phyloP scores from a whole-genome alignment of 2,113 vertebrate species.

The Cavia porcellus region DNA sequence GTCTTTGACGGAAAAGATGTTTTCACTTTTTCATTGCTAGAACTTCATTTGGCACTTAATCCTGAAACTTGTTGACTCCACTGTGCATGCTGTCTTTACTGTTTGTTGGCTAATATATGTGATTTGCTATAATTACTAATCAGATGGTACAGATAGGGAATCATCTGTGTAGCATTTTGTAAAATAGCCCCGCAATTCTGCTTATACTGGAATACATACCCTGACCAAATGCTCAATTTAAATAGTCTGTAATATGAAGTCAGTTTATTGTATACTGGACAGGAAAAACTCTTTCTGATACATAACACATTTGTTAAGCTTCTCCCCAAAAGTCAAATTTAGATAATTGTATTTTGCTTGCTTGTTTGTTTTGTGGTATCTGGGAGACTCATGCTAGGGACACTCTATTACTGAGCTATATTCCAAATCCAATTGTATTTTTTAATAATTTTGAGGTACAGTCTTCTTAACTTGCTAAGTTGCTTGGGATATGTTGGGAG shows the following conservation, averaged over 20 bases:
- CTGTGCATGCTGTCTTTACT: not conserved
- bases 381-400: not conserved
- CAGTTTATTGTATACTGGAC: not conserved
- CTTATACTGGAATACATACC: not conserved
- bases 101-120: not conserved
- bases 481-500: not conserved
- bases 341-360: not conserved
- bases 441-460: not conserved
- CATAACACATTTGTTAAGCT: not conserved
- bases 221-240: not conserved
- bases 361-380: not conserved
- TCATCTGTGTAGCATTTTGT: not conserved
- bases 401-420: not conserved
- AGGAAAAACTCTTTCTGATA: not conserved
- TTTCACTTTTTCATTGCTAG: not conserved
- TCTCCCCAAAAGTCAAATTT: not conserved
- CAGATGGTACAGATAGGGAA: not conserved
- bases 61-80: not conserved
- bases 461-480: not conserved
- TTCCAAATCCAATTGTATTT: not conserved
- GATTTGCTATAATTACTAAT: not conserved
- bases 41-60: not conserved
- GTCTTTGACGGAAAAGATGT: not conserved
- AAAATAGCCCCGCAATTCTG: not conserved
- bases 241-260: not conserved